Percentiles rank a stretch among this genome's conserved stretches.
phyloP scores from a whole-genome alignment of 2,797 vertebrate species.

The Hemibagrus guttatus region DNA sequence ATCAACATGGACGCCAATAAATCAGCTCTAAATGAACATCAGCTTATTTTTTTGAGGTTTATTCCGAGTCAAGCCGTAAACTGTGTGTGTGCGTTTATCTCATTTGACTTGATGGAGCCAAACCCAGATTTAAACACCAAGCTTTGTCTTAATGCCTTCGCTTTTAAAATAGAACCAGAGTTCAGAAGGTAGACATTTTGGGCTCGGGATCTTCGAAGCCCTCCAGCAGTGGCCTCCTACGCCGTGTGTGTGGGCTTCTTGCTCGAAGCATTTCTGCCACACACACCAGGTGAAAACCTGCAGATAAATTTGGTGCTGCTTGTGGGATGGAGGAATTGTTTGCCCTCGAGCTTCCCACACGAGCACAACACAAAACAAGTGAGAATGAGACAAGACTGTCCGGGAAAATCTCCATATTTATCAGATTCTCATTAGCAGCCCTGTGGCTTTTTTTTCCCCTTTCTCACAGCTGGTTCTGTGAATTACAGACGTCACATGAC shows the following conservation, averaged over 20 bases:
- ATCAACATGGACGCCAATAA: no score
- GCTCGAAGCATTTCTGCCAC: constrained; percentile 55
- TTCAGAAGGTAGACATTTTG: constrained; percentile 21
- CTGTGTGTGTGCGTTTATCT: not conserved
- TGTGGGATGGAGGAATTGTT: constrained; percentile 42
- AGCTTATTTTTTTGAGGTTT: not conserved
- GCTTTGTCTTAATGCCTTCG: not conserved
- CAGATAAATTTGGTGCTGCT: constrained; percentile 40
- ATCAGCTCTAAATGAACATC: not conserved
- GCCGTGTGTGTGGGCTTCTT: constrained; percentile 35
- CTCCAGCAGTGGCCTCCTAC: constrained; percentile 44
- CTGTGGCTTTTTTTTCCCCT: constrained; percentile 3
- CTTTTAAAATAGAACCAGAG: constrained; percentile 13
- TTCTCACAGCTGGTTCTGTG: constrained; percentile 19
- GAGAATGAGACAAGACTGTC: constrained; percentile 23
- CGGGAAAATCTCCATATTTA: constrained; percentile 34
- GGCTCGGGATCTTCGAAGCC: constrained; percentile 31
- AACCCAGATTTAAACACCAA: not conserved
- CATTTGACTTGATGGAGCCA: not conserved
- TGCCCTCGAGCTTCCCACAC: constrained; percentile 10
- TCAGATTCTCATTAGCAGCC: constrained; percentile 39
- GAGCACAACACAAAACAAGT: constrained; percentile 16
- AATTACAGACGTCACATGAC: constrained; percentile 20
- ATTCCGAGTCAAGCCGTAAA: not conserved
- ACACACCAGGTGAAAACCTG: constrained; percentile 55